These are phyloP conservation scores for Ursus arctos DNA, from an alignment of 2,113 vertebrate species.

Conservation along the genomic window DNA sequence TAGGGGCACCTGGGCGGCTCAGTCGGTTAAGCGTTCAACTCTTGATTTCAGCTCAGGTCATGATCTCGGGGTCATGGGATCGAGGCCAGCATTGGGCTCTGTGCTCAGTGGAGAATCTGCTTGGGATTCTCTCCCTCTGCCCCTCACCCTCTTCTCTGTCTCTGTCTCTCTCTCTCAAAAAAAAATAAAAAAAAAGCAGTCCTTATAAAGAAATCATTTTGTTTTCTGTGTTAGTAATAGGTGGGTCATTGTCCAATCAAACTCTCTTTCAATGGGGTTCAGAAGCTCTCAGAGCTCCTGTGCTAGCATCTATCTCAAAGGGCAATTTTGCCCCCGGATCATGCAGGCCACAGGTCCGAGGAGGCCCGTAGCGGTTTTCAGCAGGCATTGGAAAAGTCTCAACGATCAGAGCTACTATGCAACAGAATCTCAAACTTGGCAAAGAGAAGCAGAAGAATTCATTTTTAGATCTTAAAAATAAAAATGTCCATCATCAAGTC, in stretches of 20 bases:
- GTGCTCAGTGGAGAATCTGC: not conserved
- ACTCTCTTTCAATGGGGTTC: not conserved
- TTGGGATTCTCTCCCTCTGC: not conserved
- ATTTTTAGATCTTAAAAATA: slow-evolving; percentile 85
- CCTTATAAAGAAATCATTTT: not conserved
- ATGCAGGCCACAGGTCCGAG: not conserved
- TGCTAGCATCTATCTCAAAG: not conserved
- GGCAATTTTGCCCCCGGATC: not conserved
- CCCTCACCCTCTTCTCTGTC: not conserved
- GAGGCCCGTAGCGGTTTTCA: not conserved
- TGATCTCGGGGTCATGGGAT: not conserved
- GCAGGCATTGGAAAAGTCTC: slow-evolving; percentile 34
- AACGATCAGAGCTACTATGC: slow-evolving; percentile 40
- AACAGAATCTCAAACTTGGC: slow-evolving; percentile 71
- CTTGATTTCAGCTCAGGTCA: not conserved
- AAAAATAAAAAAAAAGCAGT: not conserved
- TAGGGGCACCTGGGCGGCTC: not conserved
- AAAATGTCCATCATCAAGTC: slow-evolving; percentile 81
- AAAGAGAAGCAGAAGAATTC: slow-evolving; percentile 71
- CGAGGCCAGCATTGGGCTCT: not conserved
- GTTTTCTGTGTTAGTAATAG: not conserved
- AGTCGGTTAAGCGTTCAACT: not conserved
- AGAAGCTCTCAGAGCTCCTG: not conserved
- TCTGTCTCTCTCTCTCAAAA: not conserved
- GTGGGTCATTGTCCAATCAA: not conserved